Evolutionary conservation across 2,113 vertebrate genomes (phyloP), one percentile per base, ranked within the genome.

Genomic region (Gymnocephalus cernua): DNA sequence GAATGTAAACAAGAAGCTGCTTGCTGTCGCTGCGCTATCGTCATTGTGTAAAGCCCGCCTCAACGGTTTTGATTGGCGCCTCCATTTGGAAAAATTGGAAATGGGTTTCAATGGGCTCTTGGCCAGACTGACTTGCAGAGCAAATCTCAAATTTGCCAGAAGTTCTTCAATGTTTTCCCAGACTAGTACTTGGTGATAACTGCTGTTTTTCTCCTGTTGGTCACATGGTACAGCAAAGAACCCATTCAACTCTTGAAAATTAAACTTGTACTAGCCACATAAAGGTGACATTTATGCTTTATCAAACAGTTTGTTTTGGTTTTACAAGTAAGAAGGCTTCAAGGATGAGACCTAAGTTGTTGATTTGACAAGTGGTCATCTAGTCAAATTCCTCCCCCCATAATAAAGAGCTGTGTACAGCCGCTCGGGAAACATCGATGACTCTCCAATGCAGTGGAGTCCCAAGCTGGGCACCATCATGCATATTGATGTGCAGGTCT

Each of bases 171-270:
- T n/a, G n/a, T n/a, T n/a, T n/a, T n/a, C n/a, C n/a, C n/a, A n/a
- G n/a, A n/a, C n/a, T n/a, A n/a, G 2, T 48, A 7, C 2, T 12
- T 19, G 6, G 23, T 41, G 67, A 69, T 8, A 16, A n/a, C 50
- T 56, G 29, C 5, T 21, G 25, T 45, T 21, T 45, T 2, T 3
- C 4, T 18, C 21, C 2, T 35, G 11, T 16, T 47, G 51, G 23
- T 54, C 35, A 44, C 16, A 54, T 15, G 38, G 10, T 32, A 38
- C 61, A 44, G 47, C 32, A 29, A 41, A 16, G 13, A 69, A 21
- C 6, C 2, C n/a, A 16, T 27, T 7, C 5, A 41, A 6, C 35
- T 19, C 47, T 3, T 1, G 0, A 23, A 27, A 6, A 12, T 0
- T 9, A 61, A 61, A 29, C 41, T 12, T 32, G 9, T 11, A n/a